Evolutionary conservation across 2,797 vertebrate species (phyloP), one percentile per base, ranked within the genome.

Genomic region (Phataginus tetradactyla): DNA sequence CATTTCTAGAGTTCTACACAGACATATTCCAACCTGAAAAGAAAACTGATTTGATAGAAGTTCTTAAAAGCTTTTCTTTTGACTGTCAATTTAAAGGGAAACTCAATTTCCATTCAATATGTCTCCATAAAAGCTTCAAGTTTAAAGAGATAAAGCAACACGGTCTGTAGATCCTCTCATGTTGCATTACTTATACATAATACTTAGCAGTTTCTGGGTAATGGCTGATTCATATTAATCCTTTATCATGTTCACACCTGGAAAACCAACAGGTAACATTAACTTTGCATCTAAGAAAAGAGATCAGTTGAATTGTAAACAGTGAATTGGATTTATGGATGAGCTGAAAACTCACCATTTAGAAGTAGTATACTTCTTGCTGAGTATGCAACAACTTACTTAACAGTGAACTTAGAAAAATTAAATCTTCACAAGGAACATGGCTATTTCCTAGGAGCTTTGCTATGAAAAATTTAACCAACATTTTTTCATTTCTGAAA

Each of bases 331-430:
- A 64, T 96, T 94, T 78, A 64, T 12, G 14, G 17, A 61, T 72
- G 42, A 81, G 45, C 39, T 81, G 27, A 81, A 55, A 90, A 9
- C 78, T 94, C 4, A 79, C 25, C 15, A 13, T 75, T 91, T 95
- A 90, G 71, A 81, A 80, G 42, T n/a, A 74, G 18, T 93, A 2
- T 72, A 8, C 55, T 29, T 89, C 45, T n/a, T 87, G 9, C 32
- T 57, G 66, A 75, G 32, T 79, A 11, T 45, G 77, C 37, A 29
- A 61, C 42, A 91, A 63, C 34, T 88, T 95, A 32, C 14, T 94
- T 96, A 75, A 91, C 5, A 80, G 59, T 11, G 71, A 75, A 77
- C 1, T 84, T 83, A 83, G 32, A 95, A 68, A 87, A 84, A 66
- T 18, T 80, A 17, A 39, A 86, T 92, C 25, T 89, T 93, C 20